Percentiles rank a stretch among this genome's conserved stretches.
Evolutionary conservation across 2,797 vertebrate species (phyloP).

Genomic region (Phoeniculus purpureus): DNA sequence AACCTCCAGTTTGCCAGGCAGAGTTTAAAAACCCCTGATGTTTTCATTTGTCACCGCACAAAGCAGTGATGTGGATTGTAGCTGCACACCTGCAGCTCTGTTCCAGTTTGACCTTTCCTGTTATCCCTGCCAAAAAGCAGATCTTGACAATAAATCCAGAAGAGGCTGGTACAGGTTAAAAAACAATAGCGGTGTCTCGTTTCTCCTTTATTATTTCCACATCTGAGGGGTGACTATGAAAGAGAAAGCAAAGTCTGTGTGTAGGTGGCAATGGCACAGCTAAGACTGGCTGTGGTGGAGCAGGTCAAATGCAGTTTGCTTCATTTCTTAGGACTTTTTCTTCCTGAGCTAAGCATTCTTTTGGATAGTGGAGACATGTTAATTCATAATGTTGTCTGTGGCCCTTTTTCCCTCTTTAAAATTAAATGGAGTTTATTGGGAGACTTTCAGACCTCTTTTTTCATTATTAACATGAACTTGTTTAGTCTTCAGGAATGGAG

Average conservation of each 20-base stretch:
- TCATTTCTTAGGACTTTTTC: not conserved
- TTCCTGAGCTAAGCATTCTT: not conserved
- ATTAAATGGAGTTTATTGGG: not conserved
- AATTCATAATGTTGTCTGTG: not conserved
- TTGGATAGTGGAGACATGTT: not conserved
- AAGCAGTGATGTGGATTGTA: not conserved
- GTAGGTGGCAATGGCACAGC: not conserved
- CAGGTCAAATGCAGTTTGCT: not conserved
- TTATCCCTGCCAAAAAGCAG: constrained; percentile 54
- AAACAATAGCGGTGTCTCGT: constrained; percentile 26
- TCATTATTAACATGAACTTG: not conserved
- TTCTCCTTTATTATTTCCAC: constrained; percentile 36
- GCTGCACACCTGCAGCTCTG: constrained; percentile 54
- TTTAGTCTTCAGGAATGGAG: not conserved
- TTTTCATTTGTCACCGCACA: constrained; percentile 42
- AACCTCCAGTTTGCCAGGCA: not conserved
- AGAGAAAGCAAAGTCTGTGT: not conserved
- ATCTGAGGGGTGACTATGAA: not conserved
- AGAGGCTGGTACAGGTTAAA: constrained; percentile 2
- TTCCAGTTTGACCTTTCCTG: constrained; percentile 35
- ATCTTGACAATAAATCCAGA: constrained; percentile 41
- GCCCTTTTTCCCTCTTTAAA: not conserved
- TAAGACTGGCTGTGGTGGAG: not conserved
- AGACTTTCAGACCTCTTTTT: not conserved
- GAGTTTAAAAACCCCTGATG: not conserved